Percentiles rank a stretch among this genome's conserved stretches.
Evolutionary conservation across 2,113 vertebrate species (phyloP).

Genomic region (Indri indri): DNA sequence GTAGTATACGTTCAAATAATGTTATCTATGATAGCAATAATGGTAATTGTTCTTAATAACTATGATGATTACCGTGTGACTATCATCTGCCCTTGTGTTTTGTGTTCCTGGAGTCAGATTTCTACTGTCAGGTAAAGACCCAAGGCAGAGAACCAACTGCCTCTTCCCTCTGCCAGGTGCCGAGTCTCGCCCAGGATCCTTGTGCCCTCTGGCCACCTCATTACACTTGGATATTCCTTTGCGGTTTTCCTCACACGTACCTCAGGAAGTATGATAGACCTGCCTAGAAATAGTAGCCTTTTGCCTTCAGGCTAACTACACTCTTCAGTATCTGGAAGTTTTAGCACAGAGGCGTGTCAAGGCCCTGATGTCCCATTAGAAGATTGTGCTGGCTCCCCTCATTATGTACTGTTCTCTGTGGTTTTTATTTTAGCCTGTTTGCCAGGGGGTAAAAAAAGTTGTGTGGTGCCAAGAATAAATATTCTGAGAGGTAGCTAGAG

Average conservation of each 20-base stretch:
- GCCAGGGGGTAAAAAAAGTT: conserved; percentile 30
- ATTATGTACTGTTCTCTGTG: conserved; percentile 53
- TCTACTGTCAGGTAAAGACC: not conserved
- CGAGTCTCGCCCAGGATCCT: not conserved
- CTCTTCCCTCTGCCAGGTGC: not conserved
- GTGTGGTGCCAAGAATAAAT: conserved; percentile 49
- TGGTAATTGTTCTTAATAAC: not conserved
- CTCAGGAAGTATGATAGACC: not conserved
- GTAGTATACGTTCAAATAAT: not conserved
- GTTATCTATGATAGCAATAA: not conserved
- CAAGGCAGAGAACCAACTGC: not conserved
- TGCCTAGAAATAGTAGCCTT: not conserved
- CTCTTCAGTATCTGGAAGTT: not conserved
- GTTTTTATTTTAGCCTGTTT: conserved; percentile 62
- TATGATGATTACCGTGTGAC: not conserved
- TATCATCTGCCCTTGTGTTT: not conserved
- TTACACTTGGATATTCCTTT: not conserved
- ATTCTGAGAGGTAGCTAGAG: not conserved
- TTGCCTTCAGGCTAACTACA: not conserved
- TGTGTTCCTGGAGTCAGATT: not conserved
- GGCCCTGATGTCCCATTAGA: conserved; percentile 38
- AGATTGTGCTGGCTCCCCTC: conserved; percentile 58
- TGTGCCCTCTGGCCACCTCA: not conserved
- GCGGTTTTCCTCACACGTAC: not conserved
- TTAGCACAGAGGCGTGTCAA: conserved; percentile 48